Evolutionary conservation across 2,113 vertebrate genomes (phyloP).

Genomic region (Okapia johnstoni): DNA sequence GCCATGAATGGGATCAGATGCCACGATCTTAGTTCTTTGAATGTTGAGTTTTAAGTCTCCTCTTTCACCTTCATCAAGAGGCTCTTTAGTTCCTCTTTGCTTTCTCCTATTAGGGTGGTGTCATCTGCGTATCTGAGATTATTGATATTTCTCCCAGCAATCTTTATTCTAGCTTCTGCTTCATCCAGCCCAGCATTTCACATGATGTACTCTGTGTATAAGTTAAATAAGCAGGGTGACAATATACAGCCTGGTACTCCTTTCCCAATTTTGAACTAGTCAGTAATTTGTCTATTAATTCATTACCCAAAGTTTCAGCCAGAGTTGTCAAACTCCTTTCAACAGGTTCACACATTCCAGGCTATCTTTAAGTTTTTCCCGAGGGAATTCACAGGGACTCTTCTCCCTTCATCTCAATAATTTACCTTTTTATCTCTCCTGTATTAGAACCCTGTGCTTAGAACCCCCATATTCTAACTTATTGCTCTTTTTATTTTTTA

Average conservation of each 20-base stretch:
- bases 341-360: not conserved
- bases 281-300: not conserved
- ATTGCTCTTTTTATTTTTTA: not conserved
- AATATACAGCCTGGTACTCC: not conserved
- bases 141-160: not conserved
- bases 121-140: not conserved
- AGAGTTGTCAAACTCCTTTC: not conserved
- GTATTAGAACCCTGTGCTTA: not conserved
- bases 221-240: not conserved
- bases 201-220: not conserved
- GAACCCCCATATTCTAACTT: not conserved
- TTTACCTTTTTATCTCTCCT: not conserved
- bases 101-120: not conserved
- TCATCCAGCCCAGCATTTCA: rapidly evolving
- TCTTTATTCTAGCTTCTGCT: not conserved
- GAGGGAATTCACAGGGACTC: not conserved
- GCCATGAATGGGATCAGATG: not conserved
- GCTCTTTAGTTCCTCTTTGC: not conserved
- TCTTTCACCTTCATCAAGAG: not conserved
- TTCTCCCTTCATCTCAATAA: not conserved
- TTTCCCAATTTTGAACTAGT: not conserved
- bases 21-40: not conserved
- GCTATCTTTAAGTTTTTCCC: not conserved
- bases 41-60: not conserved
- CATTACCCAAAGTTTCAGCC: not conserved